Evolutionary conservation across 2,797 vertebrate species (phyloP), one percentile per base, ranked within the genome.

Genomic region (Nothura maculosa): DNA sequence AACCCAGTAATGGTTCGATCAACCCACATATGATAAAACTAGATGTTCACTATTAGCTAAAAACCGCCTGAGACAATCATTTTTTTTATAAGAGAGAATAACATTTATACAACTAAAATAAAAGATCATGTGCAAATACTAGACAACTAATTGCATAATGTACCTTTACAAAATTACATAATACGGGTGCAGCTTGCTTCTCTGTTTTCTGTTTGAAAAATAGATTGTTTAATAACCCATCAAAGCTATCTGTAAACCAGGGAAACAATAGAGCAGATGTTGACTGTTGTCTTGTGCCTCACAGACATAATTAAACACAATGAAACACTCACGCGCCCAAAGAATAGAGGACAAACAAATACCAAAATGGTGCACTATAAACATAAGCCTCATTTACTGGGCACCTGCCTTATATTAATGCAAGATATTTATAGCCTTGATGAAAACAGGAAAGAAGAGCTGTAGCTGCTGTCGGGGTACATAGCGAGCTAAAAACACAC

Each of bases 231-330:
- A 98, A 98, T 98, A 98, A 98, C 94, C 96, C 97, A 98, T 98
- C 98, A 98, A 98, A 98, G 97, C 97, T 97, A 95, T 97, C 97
- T 97, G 98, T 97, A 98, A 98, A 98, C 97, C 97, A 89, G 91
- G 60, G 86, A 97, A 98, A 98, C 98, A 98, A 98, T 97, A 93
- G 97, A 98, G 93, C 98, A 98, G 98, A 98, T 98, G 98, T 97
- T 97, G 97, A 93, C 96, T 97, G 97, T 97, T 97, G 97, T 97
- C 96, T 97, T 97, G 95, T 97, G 97, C 97, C 97, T 98, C 96
- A 82, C 96, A 98, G 98, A 98, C 97, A 98, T 97, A 98, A 98
- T 97, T 97, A 97, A 97, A 97, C 89, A 98, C 97, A 98, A 98
- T 91, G 97, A 97, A 96, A 96, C 96, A 96, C 95, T 97, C 97